Base-by-base conservation (phyloP, 2,113 vertebrate genomes). In the Anthoscopus minutus region DNA sequence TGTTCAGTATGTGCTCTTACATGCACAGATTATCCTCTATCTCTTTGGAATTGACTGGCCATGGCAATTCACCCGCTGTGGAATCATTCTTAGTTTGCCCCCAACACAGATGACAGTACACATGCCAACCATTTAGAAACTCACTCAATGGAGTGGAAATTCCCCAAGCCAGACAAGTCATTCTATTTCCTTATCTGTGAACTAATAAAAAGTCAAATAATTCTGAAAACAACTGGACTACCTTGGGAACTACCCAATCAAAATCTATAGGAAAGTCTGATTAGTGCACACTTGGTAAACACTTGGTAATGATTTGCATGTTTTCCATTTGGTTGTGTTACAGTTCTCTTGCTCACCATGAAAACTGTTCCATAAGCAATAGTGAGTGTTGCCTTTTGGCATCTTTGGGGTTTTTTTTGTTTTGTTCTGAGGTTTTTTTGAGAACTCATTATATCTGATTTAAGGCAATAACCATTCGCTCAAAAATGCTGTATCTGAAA, bases 351-450 rank as follows among this genome's bases (percentile, higher is more conserved):
- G 9, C 15, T 69, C 19, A 66, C 31, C 33, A 25, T 7, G 51
- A 81, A 74, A 62, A 80, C 2, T n/a, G 17, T 24, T 77, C 62
- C 28, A 21, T 18, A n/a, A 74, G n/a, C 40, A 90, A 78, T 22
- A 67, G 4, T 13, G 16, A 62, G 11, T 25, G 15, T 2, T 45
- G 33, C 25, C 27, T 90, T 86, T 62, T 62, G 14, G 30, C 20
- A 64, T 57, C 31, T 33, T 60, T 40, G 24, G 22, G 7, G 2
- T 5, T 62, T 64, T 42, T n/a, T 53, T 25, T 28, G 10, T 24
- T 66, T 54, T 40, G 18, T 64, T 53, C 16, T 0, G 1, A 6
- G 10, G 1, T 1, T 53, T 77, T 44, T 53, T 58, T 67, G 10
- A 67, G 11, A 87, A 86, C 8, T 47, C 31, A 60, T 10, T 23